These are phyloP conservation scores for Pseudoips prasinana DNA, from an alignment of 2,888 invertebrate species.

Conservation along the genomic window DNA sequence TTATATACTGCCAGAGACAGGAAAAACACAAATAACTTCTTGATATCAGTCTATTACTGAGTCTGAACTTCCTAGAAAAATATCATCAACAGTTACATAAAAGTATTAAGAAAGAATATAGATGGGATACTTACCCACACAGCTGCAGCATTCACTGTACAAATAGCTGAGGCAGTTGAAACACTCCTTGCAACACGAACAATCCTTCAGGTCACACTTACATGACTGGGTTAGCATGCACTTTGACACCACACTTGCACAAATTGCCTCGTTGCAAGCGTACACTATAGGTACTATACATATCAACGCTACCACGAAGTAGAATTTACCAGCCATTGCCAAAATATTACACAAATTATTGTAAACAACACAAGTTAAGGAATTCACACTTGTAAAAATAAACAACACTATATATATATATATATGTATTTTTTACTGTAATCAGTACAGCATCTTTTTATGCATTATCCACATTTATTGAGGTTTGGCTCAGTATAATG, in stretches of 20 bases:
- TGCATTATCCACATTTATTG: too few relatives aligned
- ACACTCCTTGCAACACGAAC: conserved; percentile 97
- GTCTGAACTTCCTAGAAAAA: too few relatives aligned
- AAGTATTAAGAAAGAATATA: too few relatives aligned
- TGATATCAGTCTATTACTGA: too few relatives aligned
- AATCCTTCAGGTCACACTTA: conserved; percentile 95
- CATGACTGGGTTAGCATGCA: conserved; percentile 98
- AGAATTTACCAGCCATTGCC: conserved; percentile 63
- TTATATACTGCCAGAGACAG: too few relatives aligned
- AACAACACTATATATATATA: conserved; percentile 31
- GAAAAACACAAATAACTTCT: too few relatives aligned
- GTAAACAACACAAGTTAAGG: conserved; percentile 9
- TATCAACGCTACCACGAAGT: conserved; percentile 54
- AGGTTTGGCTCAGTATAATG: too few relatives aligned
- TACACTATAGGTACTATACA: conserved; percentile 64
- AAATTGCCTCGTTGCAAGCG: conserved; percentile 95
- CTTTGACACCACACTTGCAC: conserved; percentile 97
- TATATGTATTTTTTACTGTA: too few relatives aligned
- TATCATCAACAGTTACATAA: too few relatives aligned
- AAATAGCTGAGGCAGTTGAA: conserved; percentile 93
- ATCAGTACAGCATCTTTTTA: too few relatives aligned
- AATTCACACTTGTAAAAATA: conserved; percentile 43
- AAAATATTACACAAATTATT: neutral
- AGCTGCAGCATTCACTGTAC: conserved; percentile 97
- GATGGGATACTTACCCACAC: conserved; percentile 97